Conservation (phyloP, 2,797 vertebrate genomes). For the Rhabdophis nuchalis region DNA sequence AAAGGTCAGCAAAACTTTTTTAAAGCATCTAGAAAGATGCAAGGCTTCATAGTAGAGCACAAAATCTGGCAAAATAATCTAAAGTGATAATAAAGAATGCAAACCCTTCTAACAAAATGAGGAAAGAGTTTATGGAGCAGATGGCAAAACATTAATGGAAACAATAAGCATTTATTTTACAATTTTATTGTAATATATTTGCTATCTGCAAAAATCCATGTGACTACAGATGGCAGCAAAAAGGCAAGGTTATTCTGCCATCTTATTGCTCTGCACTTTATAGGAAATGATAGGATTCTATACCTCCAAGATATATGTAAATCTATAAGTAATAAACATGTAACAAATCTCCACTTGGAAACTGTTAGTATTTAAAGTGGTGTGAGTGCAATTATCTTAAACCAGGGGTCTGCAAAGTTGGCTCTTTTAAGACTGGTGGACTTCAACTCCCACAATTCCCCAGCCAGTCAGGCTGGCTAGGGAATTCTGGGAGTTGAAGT, state of each 20-base stretch:
- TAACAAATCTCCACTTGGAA: not conserved
- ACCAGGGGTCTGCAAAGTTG: no score
- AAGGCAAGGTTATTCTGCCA: not conserved
- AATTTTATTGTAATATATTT: not conserved
- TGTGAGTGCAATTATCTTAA: not conserved
- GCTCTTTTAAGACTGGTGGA: no score
- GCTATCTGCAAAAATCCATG: not conserved
- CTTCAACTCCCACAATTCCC: no score
- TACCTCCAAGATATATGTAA: not conserved
- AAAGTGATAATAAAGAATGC: not conserved
- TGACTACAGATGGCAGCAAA: not conserved
- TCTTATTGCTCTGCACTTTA: not conserved
- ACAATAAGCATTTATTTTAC: not conserved
- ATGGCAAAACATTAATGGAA: not conserved
- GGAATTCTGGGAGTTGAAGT: no score
- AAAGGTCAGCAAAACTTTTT: not conserved
- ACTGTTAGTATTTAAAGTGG: not conserved
- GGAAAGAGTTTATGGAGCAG: not conserved
- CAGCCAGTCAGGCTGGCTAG: no score
- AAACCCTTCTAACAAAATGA: not conserved
- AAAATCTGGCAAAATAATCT: not conserved
- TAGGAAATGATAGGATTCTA: not conserved
- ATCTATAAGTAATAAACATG: not conserved
- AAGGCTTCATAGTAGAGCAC: not conserved
- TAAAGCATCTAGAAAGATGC: not conserved